Conservation (phyloP, 2,113 vertebrate species). For the Lepus europaeus region DNA sequence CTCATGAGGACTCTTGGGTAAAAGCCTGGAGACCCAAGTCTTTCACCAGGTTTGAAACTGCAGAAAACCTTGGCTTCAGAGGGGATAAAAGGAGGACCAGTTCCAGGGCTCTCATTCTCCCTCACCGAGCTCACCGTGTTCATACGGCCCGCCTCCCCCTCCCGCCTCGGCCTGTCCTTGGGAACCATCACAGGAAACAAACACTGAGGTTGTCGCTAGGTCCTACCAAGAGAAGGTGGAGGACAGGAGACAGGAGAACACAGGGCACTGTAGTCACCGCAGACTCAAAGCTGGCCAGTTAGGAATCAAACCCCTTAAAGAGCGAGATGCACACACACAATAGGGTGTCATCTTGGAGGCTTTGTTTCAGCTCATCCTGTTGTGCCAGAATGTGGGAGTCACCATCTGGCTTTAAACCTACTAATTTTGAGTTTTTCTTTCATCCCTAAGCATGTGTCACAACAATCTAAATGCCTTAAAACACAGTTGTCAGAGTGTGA, state of each 20-base stretch:
- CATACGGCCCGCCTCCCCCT: background rate
- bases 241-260: slow-evolving; percentile 38
- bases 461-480: slow-evolving; percentile 58
- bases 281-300: slow-evolving; percentile 47
- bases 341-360: slow-evolving; percentile 48
- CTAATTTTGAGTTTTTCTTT: slow-evolving; percentile 58
- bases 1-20: slow-evolving; percentile 16
- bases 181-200: slow-evolving; percentile 53
- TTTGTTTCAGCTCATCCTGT: background rate
- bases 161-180: slow-evolving; percentile 9
- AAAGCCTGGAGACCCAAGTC: slow-evolving; percentile 50
- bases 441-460: slow-evolving; percentile 35
- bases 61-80: slow-evolving; percentile 69
- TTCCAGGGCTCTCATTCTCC: background rate
- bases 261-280: slow-evolving; percentile 7
- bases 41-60: slow-evolving; percentile 72
- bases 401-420: slow-evolving; percentile 15
- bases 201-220: slow-evolving; percentile 31
- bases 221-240: slow-evolving; percentile 49
- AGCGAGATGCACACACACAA: slow-evolving; percentile 21
- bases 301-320: slow-evolving; percentile 71
- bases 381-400: slow-evolving; percentile 43
- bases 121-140: slow-evolving; percentile 69
- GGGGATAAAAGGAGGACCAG: slow-evolving; percentile 57
- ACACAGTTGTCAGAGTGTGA: background rate